Percentiles rank a stretch among this genome's conserved stretches.
phyloP scores from a whole-genome alignment of 1,140 invertebrate genomes.

The Caerostris extrusa region DNA sequence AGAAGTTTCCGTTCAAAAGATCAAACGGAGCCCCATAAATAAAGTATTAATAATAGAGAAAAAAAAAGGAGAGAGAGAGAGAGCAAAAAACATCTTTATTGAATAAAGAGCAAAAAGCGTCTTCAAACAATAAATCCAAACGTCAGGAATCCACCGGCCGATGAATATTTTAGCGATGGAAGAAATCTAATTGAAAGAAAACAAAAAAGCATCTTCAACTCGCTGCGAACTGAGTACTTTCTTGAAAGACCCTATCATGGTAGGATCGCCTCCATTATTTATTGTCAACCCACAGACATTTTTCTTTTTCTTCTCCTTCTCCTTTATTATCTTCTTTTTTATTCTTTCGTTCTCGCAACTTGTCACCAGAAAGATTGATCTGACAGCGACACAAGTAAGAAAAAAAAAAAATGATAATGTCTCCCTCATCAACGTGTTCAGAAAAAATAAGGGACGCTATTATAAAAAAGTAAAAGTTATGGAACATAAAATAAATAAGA shows the following conservation, averaged over 20 bases:
- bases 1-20: not conserved
- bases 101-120: conserved; percentile 43
- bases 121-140: conserved; percentile 56
- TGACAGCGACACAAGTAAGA: conserved; percentile 43
- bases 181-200: conserved; percentile 65
- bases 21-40: not conserved
- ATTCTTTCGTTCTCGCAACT: not conserved
- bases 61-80: too few species aligned
- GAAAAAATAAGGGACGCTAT: not conserved
- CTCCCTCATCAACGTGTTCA: conserved; percentile 27
- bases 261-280: conserved; percentile 61
- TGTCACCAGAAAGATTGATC: conserved; percentile 50
- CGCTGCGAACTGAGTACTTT: not conserved
- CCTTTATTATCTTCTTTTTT: not conserved
- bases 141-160: conserved; percentile 3
- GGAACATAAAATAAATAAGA: conserved; percentile 48
- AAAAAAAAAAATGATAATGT: conserved; percentile 53
- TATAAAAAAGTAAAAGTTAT: conserved; percentile 4
- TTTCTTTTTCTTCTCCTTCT: not conserved
- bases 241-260: conserved; percentile 53
- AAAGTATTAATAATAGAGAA: conserved; percentile 39
- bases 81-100: conserved; percentile 6
- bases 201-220: not conserved
- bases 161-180: conserved; percentile 51
- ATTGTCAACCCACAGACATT: not conserved